Evolutionary conservation across 2,797 vertebrate species (phyloP).

Genomic region (Podarcis lilfordi): DNA sequence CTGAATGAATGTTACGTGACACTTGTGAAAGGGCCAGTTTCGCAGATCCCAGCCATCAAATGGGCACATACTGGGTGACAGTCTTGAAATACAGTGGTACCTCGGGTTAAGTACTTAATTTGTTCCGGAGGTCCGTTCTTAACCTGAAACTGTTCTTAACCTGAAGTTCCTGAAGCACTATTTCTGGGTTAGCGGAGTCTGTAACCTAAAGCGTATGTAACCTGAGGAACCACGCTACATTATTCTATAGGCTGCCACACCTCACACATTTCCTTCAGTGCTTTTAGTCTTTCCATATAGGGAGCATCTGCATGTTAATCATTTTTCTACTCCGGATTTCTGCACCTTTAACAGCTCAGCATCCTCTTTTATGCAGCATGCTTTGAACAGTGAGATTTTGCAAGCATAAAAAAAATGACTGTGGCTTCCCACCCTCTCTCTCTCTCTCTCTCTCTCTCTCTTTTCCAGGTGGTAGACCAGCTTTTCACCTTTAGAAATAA

Average conservation of each 20-base stretch:
- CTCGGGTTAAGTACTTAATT: no score
- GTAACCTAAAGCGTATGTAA: no score
- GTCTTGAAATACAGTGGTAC: not conserved
- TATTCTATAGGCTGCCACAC: not conserved
- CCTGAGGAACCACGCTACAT: no score
- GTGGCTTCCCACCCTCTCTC: no score
- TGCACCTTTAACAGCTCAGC: not conserved
- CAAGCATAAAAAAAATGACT: not conserved
- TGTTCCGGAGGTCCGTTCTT: no score
- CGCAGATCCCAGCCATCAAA: no score
- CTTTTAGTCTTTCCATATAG: not conserved
- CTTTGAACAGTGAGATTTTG: not conserved
- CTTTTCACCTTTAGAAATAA: slow-evolving; percentile 27
- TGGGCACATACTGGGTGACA: not conserved
- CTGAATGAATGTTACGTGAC: no score
- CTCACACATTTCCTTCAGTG: not conserved
- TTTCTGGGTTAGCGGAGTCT: no score
- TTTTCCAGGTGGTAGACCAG: not conserved
- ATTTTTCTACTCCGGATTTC: not conserved
- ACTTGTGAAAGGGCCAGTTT: no score
- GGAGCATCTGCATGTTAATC: not conserved
- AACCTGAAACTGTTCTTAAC: no score
- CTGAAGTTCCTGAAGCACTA: no score
- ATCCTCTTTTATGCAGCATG: not conserved
- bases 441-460: not conserved